Percentiles rank a stretch among this genome's conserved stretches.
Evolutionary conservation across 2,113 vertebrate species (phyloP).

Genomic region (Eonycteris spelaea): DNA sequence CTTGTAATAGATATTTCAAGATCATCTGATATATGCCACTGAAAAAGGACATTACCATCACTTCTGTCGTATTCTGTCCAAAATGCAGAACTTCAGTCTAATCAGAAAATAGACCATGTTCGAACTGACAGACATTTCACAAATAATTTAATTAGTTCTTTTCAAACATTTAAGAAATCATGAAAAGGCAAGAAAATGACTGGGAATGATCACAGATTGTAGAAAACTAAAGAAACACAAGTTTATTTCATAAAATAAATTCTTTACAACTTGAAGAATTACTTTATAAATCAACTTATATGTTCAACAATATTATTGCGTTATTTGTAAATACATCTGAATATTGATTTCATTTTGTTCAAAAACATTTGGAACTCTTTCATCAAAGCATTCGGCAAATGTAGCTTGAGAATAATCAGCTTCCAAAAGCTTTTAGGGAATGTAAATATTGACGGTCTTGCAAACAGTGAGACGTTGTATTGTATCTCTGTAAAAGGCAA

Average conservation of each 20-base stretch:
- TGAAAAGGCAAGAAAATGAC: neutral
- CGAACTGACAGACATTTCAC: neutral
- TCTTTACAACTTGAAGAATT: neutral
- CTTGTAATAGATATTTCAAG: neutral
- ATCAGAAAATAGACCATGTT: neutral
- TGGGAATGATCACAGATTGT: neutral
- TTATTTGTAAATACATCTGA: neutral
- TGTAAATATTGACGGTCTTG: neutral
- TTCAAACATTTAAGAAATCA: neutral
- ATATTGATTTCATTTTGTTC: neutral
- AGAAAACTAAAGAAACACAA: neutral
- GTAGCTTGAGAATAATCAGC: neutral
- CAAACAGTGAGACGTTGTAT: neutral
- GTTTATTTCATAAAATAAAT: neutral
- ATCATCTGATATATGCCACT: neutral
- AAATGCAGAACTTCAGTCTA: neutral
- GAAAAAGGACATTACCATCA: neutral
- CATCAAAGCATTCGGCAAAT: neutral
- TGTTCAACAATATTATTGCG: neutral
- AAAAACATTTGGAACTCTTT: conserved; percentile 14
- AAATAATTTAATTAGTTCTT: neutral
- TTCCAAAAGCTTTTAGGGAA: neutral
- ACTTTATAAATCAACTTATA: neutral
- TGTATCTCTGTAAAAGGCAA: neutral
- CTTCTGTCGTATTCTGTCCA: neutral